Evolutionary conservation across 2,113 vertebrate genomes (phyloP), one percentile per base, ranked within the genome.

Genomic region (Ploceus nigricollis): DNA sequence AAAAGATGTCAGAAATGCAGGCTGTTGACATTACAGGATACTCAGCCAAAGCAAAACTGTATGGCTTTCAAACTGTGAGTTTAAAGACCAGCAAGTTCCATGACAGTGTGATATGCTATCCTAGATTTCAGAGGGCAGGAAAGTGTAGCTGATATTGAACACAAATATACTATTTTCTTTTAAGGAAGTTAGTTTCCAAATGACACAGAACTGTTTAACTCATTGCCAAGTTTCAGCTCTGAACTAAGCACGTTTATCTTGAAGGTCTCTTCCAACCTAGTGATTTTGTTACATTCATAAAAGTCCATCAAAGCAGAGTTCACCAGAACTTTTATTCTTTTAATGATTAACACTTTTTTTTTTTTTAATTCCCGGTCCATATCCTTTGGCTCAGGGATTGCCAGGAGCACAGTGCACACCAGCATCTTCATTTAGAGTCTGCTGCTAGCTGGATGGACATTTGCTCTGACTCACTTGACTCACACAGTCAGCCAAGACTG

Each of bases 1-100:
- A 96, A 95, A 91, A 94, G 90, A 82, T 47, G 65, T 85, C 78
- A 89, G 87, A 93, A 93, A 87, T 65, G 63, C 57, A 87, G 69
- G 57, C 58, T 94, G 82, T 82, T 82, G 66, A 51, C 53, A 56
- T 75, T 75, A 71, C 15, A 17, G 56, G 48, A 64, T 58, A 66
- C 35, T 66, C 53, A 37, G 82, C 82, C 95, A 93, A 90, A 85
- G 72, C 27, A 53, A 93, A 95, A 90, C 31, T 1, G 2, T 64
- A 90, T 6, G n/a, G 82, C 45, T 90, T 94, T 66, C 82, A 85
- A 40, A 68, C 48, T 15, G 35, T 27, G 44, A 65, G 33, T 87
- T 47, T 60, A 85, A 84, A 64, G 56, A 68, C 27, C 61, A 78
- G 61, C 75, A 75, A 57, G 57, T 47, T 87, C 87, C 78, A 76